Evolutionary conservation across 2,797 vertebrate genomes (phyloP), one percentile per base, ranked within the genome.

Genomic region (Dryobates pubescens): DNA sequence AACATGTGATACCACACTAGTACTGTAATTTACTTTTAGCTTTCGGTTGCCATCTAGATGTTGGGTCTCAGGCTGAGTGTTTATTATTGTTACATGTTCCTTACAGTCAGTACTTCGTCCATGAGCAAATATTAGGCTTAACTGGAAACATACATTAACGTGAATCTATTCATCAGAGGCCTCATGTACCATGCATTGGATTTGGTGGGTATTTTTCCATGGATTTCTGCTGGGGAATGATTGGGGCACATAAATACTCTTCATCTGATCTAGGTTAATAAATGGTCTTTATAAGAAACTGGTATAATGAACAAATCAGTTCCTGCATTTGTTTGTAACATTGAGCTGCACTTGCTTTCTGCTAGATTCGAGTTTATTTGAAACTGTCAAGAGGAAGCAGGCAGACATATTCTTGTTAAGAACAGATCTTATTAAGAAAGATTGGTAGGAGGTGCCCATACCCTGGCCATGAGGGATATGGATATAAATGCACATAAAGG

Each of bases 1-100:
- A 93, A 85, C 68, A 65, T 45, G 58, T 79, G 75, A 41, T 0
- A 0, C 67, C 72, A 85, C 34, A 75, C 63, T 85, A 77, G 81
- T 75, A 54, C 59, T 67, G 6, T 88, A 84, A 86, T 85, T 86
- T 88, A 82, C 68, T 72, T 26, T 65, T 72, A 82, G 47, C 20
- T 63, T 92, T 93, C 88, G 53, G 30, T 92, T 93, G 49, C 71
- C 41, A 62, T 67, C 62, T 88, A 70, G 61, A 80, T 64, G 6
- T 45, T 73, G 17, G 67, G 30, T 32, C 64, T 88, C 45, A 82
- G 19, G 36, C 47, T 86, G 72, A 36, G 29, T 77, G 47, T 62
- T 90, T 87, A 80, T 90, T 89, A 82, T 69, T 80, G 23, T 68
- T 82, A 77, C 75, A 58, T 93, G 19, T 88, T 87, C 43, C 61